Evolutionary conservation across 2,113 vertebrate species (phyloP).

Genomic region (Aspiorhynchus laticeps): DNA sequence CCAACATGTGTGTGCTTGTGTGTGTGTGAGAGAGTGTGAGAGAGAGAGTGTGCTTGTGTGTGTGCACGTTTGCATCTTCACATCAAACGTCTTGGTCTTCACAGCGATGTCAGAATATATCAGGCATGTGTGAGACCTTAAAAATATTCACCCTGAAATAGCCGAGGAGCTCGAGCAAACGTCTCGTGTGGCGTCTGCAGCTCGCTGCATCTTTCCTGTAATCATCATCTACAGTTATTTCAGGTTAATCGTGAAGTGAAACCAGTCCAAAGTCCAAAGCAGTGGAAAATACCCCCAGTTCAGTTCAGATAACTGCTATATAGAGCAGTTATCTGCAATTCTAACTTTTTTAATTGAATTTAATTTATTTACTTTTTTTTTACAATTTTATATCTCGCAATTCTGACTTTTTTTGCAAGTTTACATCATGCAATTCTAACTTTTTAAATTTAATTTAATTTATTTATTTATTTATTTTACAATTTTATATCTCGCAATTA

Average conservation of each 20-base stretch:
- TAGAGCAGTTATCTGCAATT: too few relatives aligned
- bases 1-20: too few relatives aligned
- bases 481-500: too few relatives aligned
- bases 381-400: too few relatives aligned
- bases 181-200: background rate
- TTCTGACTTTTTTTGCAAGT: too few relatives aligned
- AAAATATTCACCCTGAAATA: background rate
- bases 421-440: too few relatives aligned
- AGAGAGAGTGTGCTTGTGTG: background rate
- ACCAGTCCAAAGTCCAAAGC: background rate
- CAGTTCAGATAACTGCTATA: background rate
- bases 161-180: background rate
- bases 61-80: background rate
- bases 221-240: background rate
- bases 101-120: background rate
- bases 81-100: background rate
- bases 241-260: background rate
- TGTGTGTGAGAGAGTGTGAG: too few relatives aligned
- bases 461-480: too few relatives aligned
- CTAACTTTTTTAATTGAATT: too few relatives aligned
- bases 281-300: background rate
- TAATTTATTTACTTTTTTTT: too few relatives aligned
- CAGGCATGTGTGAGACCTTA: background rate
- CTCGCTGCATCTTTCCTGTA: background rate
- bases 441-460: too few relatives aligned